Conservation (phyloP, 1,140 invertebrate genomes). For the Drosophila punjabiensis region DNA sequence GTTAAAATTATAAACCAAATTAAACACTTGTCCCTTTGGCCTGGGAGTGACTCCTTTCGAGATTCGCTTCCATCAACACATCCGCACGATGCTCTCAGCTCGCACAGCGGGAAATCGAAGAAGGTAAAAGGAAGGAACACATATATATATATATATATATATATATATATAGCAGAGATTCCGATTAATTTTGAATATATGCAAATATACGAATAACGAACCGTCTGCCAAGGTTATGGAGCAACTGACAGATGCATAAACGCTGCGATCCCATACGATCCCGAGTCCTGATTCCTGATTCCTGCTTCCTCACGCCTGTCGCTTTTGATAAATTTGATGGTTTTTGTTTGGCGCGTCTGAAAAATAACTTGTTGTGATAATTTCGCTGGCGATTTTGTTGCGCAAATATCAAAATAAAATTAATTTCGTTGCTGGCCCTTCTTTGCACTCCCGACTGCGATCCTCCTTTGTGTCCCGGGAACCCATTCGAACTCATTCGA, state of each 20-base stretch:
- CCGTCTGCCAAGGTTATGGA: slow-evolving; percentile 48
- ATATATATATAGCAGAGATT: slow-evolving; percentile 2
- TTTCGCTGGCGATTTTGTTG: slow-evolving; percentile 74
- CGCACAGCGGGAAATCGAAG: slow-evolving; percentile 67
- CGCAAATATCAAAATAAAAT: slow-evolving; percentile 84
- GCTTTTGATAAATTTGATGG: slow-evolving; percentile 77
- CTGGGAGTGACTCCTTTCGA: no score
- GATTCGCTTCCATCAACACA: slow-evolving; percentile 21
- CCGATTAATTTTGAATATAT: slow-evolving; percentile 75
- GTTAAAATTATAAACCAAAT: not conserved
- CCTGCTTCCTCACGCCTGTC: slow-evolving; percentile 70
- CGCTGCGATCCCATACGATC: not conserved
- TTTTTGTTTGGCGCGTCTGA: slow-evolving; percentile 46
- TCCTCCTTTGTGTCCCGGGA: slow-evolving; percentile 15
- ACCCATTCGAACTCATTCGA: not conserved
- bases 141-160: not conserved
- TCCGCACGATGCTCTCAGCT: slow-evolving; percentile 13
- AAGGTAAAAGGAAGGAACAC: slow-evolving; percentile 19
- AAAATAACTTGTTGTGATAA: slow-evolving; percentile 83
- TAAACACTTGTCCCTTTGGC: slow-evolving; percentile 2
- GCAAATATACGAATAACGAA: slow-evolving; percentile 52
- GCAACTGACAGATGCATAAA: slow-evolving; percentile 64
- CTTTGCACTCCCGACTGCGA: slow-evolving; percentile 14
- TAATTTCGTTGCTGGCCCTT: slow-evolving; percentile 55
- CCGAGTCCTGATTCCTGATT: slow-evolving; percentile 21